Base-by-base conservation (phyloP, 2,113 vertebrate species). In the Prunella himalayana region DNA sequence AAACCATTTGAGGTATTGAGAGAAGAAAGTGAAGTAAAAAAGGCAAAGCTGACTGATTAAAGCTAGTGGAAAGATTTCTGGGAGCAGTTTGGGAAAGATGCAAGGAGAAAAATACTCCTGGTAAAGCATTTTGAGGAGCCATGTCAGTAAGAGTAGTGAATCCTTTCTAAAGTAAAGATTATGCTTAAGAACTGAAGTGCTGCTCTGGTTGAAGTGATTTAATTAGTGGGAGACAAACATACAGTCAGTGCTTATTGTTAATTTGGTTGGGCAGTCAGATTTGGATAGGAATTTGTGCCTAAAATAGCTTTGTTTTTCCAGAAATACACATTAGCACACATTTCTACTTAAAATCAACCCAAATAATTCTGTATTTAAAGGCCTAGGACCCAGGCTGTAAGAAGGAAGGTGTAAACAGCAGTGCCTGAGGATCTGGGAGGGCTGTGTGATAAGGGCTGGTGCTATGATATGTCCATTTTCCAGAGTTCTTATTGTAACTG, bases 401-500 rank as follows among this genome's bases (percentile, higher is more conserved):
- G 66, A 42, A 13, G 12, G 41, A 35, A 24, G 0, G 0, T n/a
- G 49, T 50, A 11, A 50, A 17, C 13, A 44, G 44, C 22, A 9
- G 23, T 24, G 23, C 41, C 9, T 50, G 44, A 41, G 51, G 33
- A 6, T 12, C 31, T 50, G 47, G 17, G 23, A 30, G 41, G 35
- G 30, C 17, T 37, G 9, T 28, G 19, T 57, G 45, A 18, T 23
- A 11, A 15, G 25, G 19, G 3, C 4, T 69, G 11, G 11, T 59
- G 12, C 2, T 33, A 1, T 42, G 30, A 12, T 24, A 2, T 5
- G 12, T 22, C 41, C 15, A 3, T 86, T n/a, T 79, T 60, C 9
- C 37, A 65, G 31, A 4, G 12, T 41, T 4, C 11, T 27, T 2
- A 0, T 0, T 21, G 15, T 19, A 19, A 15, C 15, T 59, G 1